Evolutionary conservation across 2,797 vertebrate species (phyloP).

Genomic region (Chanos chanos): DNA sequence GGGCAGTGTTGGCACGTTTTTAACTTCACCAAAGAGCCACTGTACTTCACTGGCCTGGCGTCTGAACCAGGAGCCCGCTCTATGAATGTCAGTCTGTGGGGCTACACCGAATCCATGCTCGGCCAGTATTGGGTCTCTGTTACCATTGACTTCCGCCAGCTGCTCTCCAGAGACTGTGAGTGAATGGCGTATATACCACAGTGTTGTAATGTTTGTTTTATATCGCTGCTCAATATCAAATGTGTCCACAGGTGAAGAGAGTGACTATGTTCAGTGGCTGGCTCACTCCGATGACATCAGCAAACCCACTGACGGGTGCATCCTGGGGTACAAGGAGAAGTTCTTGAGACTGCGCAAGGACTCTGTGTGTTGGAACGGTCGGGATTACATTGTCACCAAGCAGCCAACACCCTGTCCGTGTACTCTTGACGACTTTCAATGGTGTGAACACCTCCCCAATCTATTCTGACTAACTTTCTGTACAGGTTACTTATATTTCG

Average conservation of each 20-base stretch:
- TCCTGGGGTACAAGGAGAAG: slow-evolving; percentile 89
- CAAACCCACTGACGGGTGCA: slow-evolving; percentile 83
- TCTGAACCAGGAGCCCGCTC: slow-evolving; percentile 90
- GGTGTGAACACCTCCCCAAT: slow-evolving; percentile 72
- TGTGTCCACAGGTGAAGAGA: slow-evolving; percentile 70
- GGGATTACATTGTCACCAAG: slow-evolving; percentile 77
- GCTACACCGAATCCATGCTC: slow-evolving; percentile 74
- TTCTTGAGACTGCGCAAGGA: slow-evolving; percentile 85
- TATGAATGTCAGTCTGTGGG: slow-evolving; percentile 93
- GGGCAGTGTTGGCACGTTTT: slow-evolving; percentile 91
- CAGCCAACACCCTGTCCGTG: slow-evolving; percentile 79
- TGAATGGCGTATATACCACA: background rate
- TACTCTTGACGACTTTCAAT: slow-evolving; percentile 89
- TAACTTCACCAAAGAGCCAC: slow-evolving; percentile 76
- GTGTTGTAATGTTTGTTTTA: background rate
- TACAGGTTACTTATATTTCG: background rate
- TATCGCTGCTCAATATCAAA: background rate
- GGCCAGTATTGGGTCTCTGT: slow-evolving; percentile 85
- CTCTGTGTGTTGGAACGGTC: slow-evolving; percentile 88
- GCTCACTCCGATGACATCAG: slow-evolving; percentile 86
- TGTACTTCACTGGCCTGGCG: slow-evolving; percentile 87
- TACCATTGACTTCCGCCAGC: slow-evolving; percentile 88
- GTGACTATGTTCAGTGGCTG: slow-evolving; percentile 89
- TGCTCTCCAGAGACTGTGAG: slow-evolving; percentile 87
- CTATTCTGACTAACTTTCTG: too few relatives aligned